Evolutionary conservation across 2,797 vertebrate genomes (phyloP), one percentile per base, ranked within the genome.

Genomic region (Eupleurogrammus muticus): DNA sequence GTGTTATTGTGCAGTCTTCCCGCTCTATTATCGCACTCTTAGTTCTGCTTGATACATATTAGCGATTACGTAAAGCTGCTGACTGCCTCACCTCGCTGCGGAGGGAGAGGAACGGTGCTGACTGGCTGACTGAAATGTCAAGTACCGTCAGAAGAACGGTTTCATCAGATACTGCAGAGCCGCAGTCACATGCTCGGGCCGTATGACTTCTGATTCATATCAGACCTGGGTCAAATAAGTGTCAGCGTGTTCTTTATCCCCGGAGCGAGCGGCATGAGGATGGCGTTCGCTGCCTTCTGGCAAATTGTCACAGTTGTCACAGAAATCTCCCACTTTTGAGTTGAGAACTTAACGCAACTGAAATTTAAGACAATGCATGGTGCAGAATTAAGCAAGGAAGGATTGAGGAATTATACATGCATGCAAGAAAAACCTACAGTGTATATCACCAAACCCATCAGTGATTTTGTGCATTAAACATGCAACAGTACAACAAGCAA

Each of bases 111-210:
- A 14, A 57, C 59, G 66, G 32, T 50, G 54, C 74, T 70, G 73
- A 79, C 83, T 81, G 69, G 52, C 67, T 68, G 66, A 81, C 75
- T 76, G 58, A 85, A 86, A 87, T 83, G 85, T 79, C 82, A 81
- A 71, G 79, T 52, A 54, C 46, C 63, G n/a, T 81, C 80, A 84
- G 50, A 65, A 24, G 54, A 75, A 73, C 53, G 50, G 44, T 77
- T 79, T 68, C 71, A 80, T 85, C 78, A 83, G 82, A 84, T 73
- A 68, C 49, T 24, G 50, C 69, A 48, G 73, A 28, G 64, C 57
- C 55, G 54, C 69, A 50, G 56, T 70, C 66, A 23, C 34, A 34
- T 23, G 21, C 50, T 32, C 4, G 6, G n/a, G 44, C 20, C 48
- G 42, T 49, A 52, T 49, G 57, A 73, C 57, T 70, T 59, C 21